These are phyloP conservation scores for Echinarachnius parma DNA, from an alignment of 53 echinoderm and acorn worm species.

Conservation along the genomic window DNA sequence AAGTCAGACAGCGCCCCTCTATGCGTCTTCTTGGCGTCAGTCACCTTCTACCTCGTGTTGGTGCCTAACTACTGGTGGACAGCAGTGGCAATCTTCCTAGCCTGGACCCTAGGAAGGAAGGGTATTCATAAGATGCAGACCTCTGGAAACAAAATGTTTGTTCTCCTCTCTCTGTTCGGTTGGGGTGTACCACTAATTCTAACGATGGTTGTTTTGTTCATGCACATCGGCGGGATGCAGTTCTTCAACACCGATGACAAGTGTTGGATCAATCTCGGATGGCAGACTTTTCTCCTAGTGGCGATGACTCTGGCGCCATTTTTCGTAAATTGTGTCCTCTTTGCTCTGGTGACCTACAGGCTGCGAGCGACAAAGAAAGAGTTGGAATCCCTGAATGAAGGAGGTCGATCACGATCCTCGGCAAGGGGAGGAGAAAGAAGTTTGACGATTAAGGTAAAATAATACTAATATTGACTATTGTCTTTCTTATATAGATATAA, in stretches of 20 bases:
- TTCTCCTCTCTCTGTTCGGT: slow-evolving; percentile 16
- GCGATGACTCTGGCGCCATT: background rate
- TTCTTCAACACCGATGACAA: slow-evolving; percentile 8
- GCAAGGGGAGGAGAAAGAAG: too few species aligned
- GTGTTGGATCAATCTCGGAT: slow-evolving; percentile 26
- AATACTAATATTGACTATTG: too few species aligned
- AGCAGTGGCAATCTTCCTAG: slow-evolving; percentile 27
- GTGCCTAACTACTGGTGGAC: slow-evolving; percentile 41
- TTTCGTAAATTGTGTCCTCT: background rate
- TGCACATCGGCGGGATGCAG: background rate
- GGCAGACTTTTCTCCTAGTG: slow-evolving; percentile 2
- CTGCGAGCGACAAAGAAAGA: background rate
- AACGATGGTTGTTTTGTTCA: background rate
- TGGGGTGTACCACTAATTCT: slow-evolving; percentile 23
- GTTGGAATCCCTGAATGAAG: background rate
- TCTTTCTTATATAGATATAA: too few species aligned
- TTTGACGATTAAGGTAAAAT: too few species aligned
- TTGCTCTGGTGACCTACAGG: slow-evolving; percentile 23
- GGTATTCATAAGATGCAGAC: slow-evolving; percentile 23
- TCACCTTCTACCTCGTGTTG: slow-evolving; percentile 14
- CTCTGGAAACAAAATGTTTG: slow-evolving; percentile 4
- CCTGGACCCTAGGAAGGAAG: slow-evolving; percentile 29
- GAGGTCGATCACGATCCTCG: too few species aligned
- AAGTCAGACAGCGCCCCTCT: background rate
- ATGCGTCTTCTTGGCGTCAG: slow-evolving; percentile 27